Base-by-base conservation (phyloP, 2,888 invertebrate genomes). In the Malthinus flaveolus region DNA sequence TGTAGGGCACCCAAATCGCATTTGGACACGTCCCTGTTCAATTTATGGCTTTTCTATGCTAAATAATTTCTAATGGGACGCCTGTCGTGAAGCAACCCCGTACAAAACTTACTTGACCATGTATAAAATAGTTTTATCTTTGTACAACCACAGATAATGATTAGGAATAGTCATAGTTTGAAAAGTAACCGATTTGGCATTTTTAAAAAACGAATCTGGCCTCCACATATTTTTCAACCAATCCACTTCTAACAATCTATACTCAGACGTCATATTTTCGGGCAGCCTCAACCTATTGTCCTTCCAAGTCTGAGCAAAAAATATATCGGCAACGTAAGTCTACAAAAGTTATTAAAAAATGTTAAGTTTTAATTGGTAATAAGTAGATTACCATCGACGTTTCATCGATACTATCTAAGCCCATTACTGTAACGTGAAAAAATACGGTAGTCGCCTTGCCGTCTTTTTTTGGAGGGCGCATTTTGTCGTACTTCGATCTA, bases 101-200 rank as follows among this genome's bases (percentile, higher is more conserved):
- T 9, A 9, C 6, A 11, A 44, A 59, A 79, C 85, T 76, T 81
- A 86, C 86, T 95, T 95, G 72, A 93, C 88, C 88, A 91, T 91
- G 76, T 94, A 95, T 12, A 91, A 80, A 65, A 91, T 93, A 10
- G 88, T 90, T 78, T 91, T 91, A 73, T 91, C 91, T 76, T 89
- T 90, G 77, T 94, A 93, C 56, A 95, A 81, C 93, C 94, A 94
- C 72, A 95, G 87, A 77, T 95, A 95, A 77, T 95, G 94, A 81
- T 95, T 95, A 0, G 95, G 95, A 66, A 95, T 93, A 36, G 95
- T 95, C 93, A 95, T 94, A 0, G 94, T 94, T 78, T 95, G 95
- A 75, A 95, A 94, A 7, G 93, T 94, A 1, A 95, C 95, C 0
- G 92, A 91, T 79, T 95, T 95, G 47, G 94, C 94, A 76, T 95